A percentile compares a stretch with the other conserved stretches of the same genome.
Evolutionary conservation across 2,888 invertebrate species (phyloP).

Genomic region (Rotaria magnacalcarata): DNA sequence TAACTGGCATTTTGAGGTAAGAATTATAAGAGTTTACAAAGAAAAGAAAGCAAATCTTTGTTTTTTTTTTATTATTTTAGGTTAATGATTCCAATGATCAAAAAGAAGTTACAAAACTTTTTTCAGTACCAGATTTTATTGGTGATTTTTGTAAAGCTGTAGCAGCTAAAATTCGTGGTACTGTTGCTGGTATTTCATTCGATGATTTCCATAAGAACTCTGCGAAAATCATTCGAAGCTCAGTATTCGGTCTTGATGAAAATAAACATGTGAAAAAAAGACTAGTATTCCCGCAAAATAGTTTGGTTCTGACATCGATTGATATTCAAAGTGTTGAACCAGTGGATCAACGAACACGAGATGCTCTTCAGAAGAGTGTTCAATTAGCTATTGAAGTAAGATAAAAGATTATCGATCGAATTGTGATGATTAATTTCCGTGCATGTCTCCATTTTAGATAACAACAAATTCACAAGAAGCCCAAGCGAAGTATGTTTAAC

Average conservation of each 20-base stretch:
- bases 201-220: slow-evolving; percentile 63
- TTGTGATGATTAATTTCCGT: no score
- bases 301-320: slow-evolving; percentile 60
- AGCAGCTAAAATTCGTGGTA: slow-evolving; percentile 61
- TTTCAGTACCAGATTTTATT: slow-evolving; percentile 62
- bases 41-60: no score
- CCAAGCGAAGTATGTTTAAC: slow-evolving; percentile 55
- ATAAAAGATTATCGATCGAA: no score
- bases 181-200: slow-evolving; percentile 61
- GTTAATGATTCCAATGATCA: slow-evolving; percentile 51
- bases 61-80: slow-evolving; percentile 58
- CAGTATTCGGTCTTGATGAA: slow-evolving; percentile 62
- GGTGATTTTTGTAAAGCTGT: slow-evolving; percentile 63
- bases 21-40: background rate
- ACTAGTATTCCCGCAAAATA: slow-evolving; percentile 61
- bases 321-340: slow-evolving; percentile 63
- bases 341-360: slow-evolving; percentile 62
- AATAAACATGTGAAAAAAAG: slow-evolving; percentile 58
- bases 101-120: slow-evolving; percentile 59
- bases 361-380: slow-evolving; percentile 62
- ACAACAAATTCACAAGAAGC: slow-evolving; percentile 63
- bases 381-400: slow-evolving; percentile 58
- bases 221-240: slow-evolving; percentile 60
- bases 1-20: slow-evolving; percentile 61
- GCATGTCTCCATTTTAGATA: slow-evolving; percentile 58